Percentiles rank a stretch among this genome's conserved stretches.
These are phyloP conservation scores for Mythimna ferrago DNA, from an alignment of 2,888 invertebrate genomes.

Conservation along the genomic window DNA sequence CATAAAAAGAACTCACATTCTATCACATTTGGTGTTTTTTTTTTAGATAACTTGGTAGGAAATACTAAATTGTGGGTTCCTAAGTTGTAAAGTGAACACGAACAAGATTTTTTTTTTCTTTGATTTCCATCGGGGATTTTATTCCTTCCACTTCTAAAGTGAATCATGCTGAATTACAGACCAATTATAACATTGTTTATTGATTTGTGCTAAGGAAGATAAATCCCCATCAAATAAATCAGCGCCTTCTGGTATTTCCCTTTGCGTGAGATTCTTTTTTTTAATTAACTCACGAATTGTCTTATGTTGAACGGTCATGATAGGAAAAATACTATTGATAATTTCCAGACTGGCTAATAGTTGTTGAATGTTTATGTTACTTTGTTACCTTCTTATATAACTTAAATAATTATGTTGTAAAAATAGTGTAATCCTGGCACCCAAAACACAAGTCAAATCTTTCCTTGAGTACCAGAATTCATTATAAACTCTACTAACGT, in stretches of 20 bases:
- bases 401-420: too few relatives aligned
- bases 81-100: not conserved
- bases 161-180: conserved; percentile 26
- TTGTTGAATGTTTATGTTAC: too few relatives aligned
- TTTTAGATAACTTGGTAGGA: not conserved
- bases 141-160: conserved; percentile 6
- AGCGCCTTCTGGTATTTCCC: conserved; percentile 31
- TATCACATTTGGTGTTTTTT: not conserved
- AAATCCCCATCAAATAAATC: conserved; percentile 11
- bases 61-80: not conserved
- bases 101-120: not conserved
- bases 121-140: not conserved
- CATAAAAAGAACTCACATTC: too few relatives aligned
- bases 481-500: too few relatives aligned
- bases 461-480: too few relatives aligned
- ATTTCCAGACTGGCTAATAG: not conserved
- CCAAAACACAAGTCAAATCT: too few relatives aligned
- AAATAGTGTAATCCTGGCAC: too few relatives aligned
- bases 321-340: not conserved
- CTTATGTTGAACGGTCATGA: not conserved
- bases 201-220: conserved; percentile 24
- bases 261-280: conserved; percentile 34
- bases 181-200: conserved; percentile 31
- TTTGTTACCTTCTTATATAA: too few relatives aligned
- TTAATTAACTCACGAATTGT: conserved; percentile 10